Evolutionary conservation across 2,888 invertebrate genomes (phyloP).

Genomic region (Agrochola lychnidis): DNA sequence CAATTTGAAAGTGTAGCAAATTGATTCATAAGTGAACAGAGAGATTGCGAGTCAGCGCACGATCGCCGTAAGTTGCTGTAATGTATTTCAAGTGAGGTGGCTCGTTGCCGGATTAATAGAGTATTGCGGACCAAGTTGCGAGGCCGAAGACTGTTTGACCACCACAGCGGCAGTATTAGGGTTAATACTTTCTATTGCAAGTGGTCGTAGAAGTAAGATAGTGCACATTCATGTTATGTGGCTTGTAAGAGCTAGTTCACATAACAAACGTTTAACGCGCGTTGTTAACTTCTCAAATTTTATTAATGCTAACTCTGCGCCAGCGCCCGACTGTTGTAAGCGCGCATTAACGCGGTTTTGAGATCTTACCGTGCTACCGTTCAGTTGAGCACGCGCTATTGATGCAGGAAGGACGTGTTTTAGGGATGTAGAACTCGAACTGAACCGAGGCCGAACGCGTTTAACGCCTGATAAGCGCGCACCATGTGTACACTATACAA

Average conservation of each 20-base stretch:
- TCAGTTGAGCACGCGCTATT: too few species aligned
- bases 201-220: conserved; percentile 20
- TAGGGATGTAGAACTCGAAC: too few species aligned
- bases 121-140: conserved; percentile 66
- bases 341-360: too few species aligned
- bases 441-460: too few species aligned
- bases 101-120: conserved; percentile 73
- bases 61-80: conserved; percentile 72
- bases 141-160: conserved; percentile 58
- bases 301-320: too few species aligned
- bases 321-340: too few species aligned
- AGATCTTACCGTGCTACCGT: too few species aligned
- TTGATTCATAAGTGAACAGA: conserved; percentile 73
- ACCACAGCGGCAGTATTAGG: conserved; percentile 17
- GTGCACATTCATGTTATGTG: neutral
- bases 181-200: conserved; percentile 23
- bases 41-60: conserved; percentile 72
- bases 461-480: too few species aligned
- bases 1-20: conserved; percentile 67
- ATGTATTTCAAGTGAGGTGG: conserved; percentile 77
- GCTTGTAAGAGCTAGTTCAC: neutral
- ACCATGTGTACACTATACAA: too few species aligned
- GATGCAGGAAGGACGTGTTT: too few species aligned
- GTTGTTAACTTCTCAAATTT: too few species aligned
- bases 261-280: too few species aligned